Conservation (phyloP, 1,140 invertebrate species). For the Heliconius hermathena region DNA sequence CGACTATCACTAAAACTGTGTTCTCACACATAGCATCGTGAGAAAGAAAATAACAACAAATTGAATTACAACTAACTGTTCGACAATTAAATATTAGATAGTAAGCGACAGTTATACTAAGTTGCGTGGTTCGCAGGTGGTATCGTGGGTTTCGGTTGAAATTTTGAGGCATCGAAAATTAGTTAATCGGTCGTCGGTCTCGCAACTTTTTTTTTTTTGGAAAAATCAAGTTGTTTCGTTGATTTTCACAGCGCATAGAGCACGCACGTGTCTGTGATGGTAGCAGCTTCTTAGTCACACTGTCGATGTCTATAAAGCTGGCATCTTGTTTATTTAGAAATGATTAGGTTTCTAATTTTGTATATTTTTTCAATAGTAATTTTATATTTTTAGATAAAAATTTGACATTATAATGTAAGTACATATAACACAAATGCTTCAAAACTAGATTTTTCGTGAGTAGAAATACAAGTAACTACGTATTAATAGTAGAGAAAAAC, state of each 20-base stretch:
- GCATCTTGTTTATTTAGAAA: slow-evolving; percentile 46
- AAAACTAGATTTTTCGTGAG: no score
- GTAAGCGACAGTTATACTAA: slow-evolving; percentile 72
- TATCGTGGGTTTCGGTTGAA: slow-evolving; percentile 69
- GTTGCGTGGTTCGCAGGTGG: slow-evolving; percentile 61
- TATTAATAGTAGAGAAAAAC: no score
- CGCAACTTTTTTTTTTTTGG: slow-evolving; percentile 57
- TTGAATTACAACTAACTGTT: slow-evolving; percentile 69
- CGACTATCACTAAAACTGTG: slow-evolving; percentile 35
- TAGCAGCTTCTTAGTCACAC: slow-evolving; percentile 55
- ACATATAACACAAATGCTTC: no score
- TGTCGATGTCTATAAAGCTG: slow-evolving; percentile 28
- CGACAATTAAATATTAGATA: slow-evolving; percentile 68
- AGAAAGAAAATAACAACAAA: slow-evolving; percentile 72
- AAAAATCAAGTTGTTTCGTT: slow-evolving; percentile 63
- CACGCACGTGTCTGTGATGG: slow-evolving; percentile 70
- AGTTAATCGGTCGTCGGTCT: slow-evolving; percentile 68
- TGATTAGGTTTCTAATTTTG: background rate
- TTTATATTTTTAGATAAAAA: no score
- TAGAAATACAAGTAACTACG: no score
- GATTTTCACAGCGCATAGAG: slow-evolving; percentile 77
- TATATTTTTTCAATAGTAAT: no score
- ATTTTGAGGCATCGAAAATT: slow-evolving; percentile 63
- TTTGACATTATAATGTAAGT: no score
- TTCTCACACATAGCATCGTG: slow-evolving; percentile 73